A percentile compares a stretch with the other conserved stretches of the same genome.
phyloP scores from a whole-genome alignment of 2,113 vertebrate species.

The Meles meles region DNA sequence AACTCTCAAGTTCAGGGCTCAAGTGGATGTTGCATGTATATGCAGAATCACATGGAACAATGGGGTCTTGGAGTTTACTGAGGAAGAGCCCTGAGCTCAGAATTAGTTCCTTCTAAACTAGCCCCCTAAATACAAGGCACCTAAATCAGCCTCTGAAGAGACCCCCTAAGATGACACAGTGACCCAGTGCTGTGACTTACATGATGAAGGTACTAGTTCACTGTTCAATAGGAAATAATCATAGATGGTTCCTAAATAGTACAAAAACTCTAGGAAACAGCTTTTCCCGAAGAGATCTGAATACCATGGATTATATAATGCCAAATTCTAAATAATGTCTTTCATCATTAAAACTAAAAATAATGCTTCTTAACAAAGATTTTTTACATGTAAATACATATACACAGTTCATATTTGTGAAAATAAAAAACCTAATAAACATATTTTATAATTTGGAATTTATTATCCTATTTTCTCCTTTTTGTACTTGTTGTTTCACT shows the following conservation, averaged over 20 bases:
- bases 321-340: neutral
- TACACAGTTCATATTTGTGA: neutral
- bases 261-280: neutral
- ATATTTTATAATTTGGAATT: conserved; percentile 3
- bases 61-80: neutral
- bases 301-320: neutral
- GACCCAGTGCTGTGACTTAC: neutral
- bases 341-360: neutral
- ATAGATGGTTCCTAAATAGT: neutral
- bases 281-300: conserved; percentile 11
- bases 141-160: neutral
- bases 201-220: neutral
- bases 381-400: neutral
- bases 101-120: conserved; percentile 24
- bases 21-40: conserved; percentile 28
- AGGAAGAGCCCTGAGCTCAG: neutral
- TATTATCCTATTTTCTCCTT: neutral
- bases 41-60: neutral
- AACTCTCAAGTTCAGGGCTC: conserved; percentile 44
- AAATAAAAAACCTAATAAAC: neutral
- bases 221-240: conserved; percentile 9
- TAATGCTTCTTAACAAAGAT: neutral
- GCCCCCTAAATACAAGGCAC: neutral
- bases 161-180: neutral
- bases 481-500: neutral